Base-by-base conservation (phyloP, 2,797 vertebrate genomes). In the Mastacembelus armatus region DNA sequence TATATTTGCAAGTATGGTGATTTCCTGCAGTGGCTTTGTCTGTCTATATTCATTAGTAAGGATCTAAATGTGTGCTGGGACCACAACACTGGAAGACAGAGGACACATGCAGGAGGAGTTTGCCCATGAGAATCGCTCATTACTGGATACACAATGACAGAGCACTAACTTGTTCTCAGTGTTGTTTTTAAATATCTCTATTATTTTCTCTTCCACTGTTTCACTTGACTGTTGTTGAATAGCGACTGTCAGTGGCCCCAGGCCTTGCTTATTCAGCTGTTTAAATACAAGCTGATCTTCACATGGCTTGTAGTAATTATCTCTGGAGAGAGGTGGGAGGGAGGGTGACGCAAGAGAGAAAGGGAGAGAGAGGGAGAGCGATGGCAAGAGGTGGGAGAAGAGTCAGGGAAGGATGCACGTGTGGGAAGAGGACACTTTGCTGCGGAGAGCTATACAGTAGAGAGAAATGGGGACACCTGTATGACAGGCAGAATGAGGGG, bases 211-310 rank as follows among this genome's bases (percentile, higher is more conserved):
- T 65, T 81, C 55, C 48, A 44, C 54, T 71, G 48, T 84, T 75
- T 82, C 59, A 69, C 61, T 72, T 72, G 70, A 77, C 66, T 71
- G 52, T 84, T 74, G 78, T 77, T 87, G 74, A 86, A 85, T 55
- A 71, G 74, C 68, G 77, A 81, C 72, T 80, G 81, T 88, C 85
- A 88, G 87, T 85, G 86, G 66, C 80, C 68, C 43, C 29, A 3
- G 63, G 71, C 75, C 78, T 67, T 85, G 86, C 87, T 88, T 92
- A 89, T 87, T 91, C 90, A 90, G 90, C 90, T 91, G 84, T 89
- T 92, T 88, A 91, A 92, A 92, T 90, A 91, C 88, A 91, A 87
- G 85, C 81, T 89, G 82, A 89, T 91, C 85, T 91, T 91, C 60
- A 74, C 74, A 72, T 81, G 74, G 83, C 85, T 70, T 89, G 90